A percentile compares a stretch with the other conserved stretches of the same genome.
Evolutionary conservation across 2,888 invertebrate genomes (phyloP).

Genomic region (Lottia scabra): DNA sequence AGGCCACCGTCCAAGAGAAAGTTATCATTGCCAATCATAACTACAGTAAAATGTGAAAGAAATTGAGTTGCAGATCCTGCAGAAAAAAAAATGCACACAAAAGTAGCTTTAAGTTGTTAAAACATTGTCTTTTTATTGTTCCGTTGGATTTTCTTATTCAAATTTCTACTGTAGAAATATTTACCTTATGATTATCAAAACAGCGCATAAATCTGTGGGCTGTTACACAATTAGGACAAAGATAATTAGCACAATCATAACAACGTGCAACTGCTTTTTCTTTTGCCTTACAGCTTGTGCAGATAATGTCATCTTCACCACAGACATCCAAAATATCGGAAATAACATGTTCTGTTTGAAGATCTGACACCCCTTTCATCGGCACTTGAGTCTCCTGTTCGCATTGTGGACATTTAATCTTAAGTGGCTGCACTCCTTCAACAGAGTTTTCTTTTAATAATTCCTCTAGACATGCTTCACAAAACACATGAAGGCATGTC

Average conservation of each 20-base stretch:
- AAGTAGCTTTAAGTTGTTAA: too few relatives aligned
- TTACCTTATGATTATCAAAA: slow-evolving; percentile 87
- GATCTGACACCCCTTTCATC: slow-evolving; percentile 75
- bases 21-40: too few relatives aligned
- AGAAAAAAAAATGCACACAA: too few relatives aligned
- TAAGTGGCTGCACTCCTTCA: slow-evolving; percentile 1
- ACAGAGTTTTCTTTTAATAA: slow-evolving; percentile 70
- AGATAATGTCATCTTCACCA: slow-evolving; percentile 78
- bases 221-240: slow-evolving; percentile 93
- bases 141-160: too few relatives aligned
- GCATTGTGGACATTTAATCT: slow-evolving; percentile 72
- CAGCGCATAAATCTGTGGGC: slow-evolving; percentile 97
- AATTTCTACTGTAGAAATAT: background rate
- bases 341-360: slow-evolving; percentile 88
- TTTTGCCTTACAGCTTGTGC: slow-evolving; percentile 95
- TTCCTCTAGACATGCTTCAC: slow-evolving; percentile 90
- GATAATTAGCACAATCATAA: slow-evolving; percentile 92
- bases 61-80: too few relatives aligned
- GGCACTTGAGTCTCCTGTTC: slow-evolving; percentile 82
- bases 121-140: too few relatives aligned
- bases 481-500: slow-evolving; percentile 94
- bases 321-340: slow-evolving; percentile 72
- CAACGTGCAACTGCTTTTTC: slow-evolving; percentile 94
- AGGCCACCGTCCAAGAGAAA: too few relatives aligned
- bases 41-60: too few relatives aligned